These are phyloP conservation scores for Xanthia icteritia DNA, from an alignment of 2,888 invertebrate genomes.

Conservation along the genomic window DNA sequence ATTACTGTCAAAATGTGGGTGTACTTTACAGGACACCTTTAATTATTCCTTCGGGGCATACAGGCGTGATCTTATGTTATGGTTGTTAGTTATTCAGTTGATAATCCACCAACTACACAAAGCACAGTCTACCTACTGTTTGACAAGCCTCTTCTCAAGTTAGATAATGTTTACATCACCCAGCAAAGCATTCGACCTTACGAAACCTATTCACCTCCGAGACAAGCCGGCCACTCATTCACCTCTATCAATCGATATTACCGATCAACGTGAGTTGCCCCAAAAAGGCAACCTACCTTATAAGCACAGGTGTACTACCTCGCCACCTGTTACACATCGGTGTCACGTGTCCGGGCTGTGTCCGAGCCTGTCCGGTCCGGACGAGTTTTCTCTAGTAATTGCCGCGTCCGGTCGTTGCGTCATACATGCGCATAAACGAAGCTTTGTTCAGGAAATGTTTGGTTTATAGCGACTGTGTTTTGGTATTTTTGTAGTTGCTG, in stretches of 20 bases:
- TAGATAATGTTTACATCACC: too few relatives aligned
- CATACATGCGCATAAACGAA: slow-evolving; percentile 43
- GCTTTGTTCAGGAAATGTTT: slow-evolving; percentile 60
- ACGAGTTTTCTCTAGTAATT: slow-evolving; percentile 73
- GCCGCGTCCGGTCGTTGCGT: slow-evolving; percentile 60
- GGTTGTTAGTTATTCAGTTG: neutral
- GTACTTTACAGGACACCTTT: too few relatives aligned
- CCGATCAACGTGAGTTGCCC: slow-evolving; percentile 21
- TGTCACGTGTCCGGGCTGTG: slow-evolving; percentile 47
- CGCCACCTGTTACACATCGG: slow-evolving; percentile 48
- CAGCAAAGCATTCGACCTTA: neutral
- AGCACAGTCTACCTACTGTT: neutral
- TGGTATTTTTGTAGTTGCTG: slow-evolving; percentile 9
- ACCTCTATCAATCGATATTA: neutral
- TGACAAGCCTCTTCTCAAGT: neutral
- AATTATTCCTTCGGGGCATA: neutral
- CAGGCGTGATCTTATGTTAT: neutral
- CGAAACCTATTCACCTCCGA: neutral
- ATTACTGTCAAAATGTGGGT: too few relatives aligned
- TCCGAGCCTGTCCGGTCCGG: slow-evolving; percentile 45
- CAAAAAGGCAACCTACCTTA: slow-evolving; percentile 38
- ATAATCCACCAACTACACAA: neutral
- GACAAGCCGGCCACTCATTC: slow-evolving; percentile 33
- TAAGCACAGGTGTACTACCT: slow-evolving; percentile 36
- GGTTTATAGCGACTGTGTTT: slow-evolving; percentile 19